Evolutionary conservation across 2,797 vertebrate species (phyloP).

Genomic region (Tapera naevia): DNA sequence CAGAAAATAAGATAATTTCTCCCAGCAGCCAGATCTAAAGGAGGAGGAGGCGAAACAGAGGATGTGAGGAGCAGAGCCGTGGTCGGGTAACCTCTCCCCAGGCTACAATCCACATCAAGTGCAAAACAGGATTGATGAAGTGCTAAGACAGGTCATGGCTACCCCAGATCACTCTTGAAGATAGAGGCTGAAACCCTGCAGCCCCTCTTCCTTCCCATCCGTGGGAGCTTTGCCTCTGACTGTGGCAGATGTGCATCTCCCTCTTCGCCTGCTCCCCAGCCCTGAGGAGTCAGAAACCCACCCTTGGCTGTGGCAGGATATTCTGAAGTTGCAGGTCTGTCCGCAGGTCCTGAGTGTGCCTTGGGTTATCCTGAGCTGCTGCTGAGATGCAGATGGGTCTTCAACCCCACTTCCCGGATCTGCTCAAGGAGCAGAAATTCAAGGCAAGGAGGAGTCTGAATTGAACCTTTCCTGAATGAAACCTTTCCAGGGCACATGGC

Average conservation of each 20-base stretch:
- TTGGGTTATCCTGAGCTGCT: background rate
- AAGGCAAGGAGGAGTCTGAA: background rate
- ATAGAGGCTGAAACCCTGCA: background rate
- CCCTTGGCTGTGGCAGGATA: background rate
- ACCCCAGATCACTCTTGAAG: background rate
- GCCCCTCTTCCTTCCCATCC: background rate
- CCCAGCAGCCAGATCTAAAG: slow-evolving; percentile 5
- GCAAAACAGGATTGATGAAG: background rate
- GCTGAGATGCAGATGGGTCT: background rate
- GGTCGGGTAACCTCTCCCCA: background rate
- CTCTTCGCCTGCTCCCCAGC: background rate
- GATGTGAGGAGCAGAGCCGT: slow-evolving; percentile 4
- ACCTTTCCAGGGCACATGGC: background rate
- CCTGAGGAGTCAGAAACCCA: background rate
- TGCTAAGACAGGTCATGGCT: background rate
- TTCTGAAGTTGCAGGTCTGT: background rate
- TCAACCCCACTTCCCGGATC: background rate
- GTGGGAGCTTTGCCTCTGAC: background rate
- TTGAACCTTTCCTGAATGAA: background rate
- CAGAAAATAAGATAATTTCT: slow-evolving; percentile 26
- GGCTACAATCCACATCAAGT: background rate
- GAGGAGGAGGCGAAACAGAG: slow-evolving; percentile 2
- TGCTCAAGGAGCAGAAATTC: background rate
- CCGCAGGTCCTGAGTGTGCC: accelerated
- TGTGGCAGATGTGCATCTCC: background rate